A percentile compares a stretch with the other conserved stretches of the same genome.
phyloP scores from a whole-genome alignment of 92 coral and sea anemone genomes.

The Galaxea fascicularis region DNA sequence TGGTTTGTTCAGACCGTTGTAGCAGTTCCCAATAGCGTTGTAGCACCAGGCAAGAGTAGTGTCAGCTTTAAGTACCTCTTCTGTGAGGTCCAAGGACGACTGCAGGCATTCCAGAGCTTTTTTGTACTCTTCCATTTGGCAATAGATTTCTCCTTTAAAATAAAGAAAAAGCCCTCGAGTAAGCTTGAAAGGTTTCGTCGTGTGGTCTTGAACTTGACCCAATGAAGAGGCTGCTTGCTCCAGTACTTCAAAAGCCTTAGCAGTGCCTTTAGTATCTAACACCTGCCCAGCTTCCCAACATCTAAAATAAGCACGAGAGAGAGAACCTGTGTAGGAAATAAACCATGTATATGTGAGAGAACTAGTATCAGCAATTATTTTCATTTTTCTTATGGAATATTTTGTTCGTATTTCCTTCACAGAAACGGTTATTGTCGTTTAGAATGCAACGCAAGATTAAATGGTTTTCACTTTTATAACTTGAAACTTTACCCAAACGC shows the following conservation, averaged over 20 bases:
- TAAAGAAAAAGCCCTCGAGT: slow-evolving; percentile 46
- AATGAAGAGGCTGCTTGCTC: slow-evolving; percentile 47
- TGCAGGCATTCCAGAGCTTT: slow-evolving; percentile 38
- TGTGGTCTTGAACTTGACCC: slow-evolving; percentile 29
- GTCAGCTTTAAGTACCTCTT: slow-evolving; percentile 24
- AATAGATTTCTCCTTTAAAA: slow-evolving; percentile 52
- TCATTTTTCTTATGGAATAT: too few relatives aligned
- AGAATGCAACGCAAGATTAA: too few relatives aligned
- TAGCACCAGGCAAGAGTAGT: slow-evolving; percentile 61
- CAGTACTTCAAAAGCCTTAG: slow-evolving; percentile 49
- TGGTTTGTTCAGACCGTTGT: slow-evolving; percentile 34
- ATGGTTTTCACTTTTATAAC: too few relatives aligned
- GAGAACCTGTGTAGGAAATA: neutral
- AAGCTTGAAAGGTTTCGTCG: slow-evolving; percentile 24
- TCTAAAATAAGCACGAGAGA: slow-evolving; percentile 46
- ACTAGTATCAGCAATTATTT: too few relatives aligned
- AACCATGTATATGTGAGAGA: too few relatives aligned
- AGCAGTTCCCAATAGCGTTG: slow-evolving; percentile 72
- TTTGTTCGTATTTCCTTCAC: too few relatives aligned
- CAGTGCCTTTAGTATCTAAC: slow-evolving; percentile 46
- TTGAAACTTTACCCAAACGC: too few relatives aligned
- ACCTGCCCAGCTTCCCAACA: slow-evolving; percentile 73
- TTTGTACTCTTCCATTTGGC: neutral
- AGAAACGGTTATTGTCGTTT: too few relatives aligned
- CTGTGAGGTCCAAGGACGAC: slow-evolving; percentile 26